phyloP scores from a whole-genome alignment of 2,113 vertebrate species.

The Aleadryas rufinucha region DNA sequence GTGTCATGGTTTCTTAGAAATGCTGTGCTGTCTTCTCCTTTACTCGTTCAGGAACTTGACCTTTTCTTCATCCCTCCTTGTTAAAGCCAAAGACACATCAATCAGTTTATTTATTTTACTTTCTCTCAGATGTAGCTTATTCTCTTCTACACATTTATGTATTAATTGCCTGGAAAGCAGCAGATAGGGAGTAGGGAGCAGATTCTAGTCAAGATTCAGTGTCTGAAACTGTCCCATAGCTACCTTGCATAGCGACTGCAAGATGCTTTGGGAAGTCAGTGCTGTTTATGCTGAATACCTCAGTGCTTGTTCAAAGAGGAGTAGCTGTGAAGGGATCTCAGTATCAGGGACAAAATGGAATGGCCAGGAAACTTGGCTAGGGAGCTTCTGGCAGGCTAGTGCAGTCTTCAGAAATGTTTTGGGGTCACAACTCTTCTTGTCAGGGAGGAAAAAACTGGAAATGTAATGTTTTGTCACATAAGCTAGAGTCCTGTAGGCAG shows the following conservation, averaged over 20 bases:
- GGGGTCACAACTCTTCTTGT: background rate
- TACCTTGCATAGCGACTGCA: background rate
- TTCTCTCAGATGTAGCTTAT: background rate
- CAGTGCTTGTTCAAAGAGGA: background rate
- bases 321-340: background rate
- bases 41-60: background rate
- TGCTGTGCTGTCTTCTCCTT: background rate
- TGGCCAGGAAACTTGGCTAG: background rate
- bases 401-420: background rate
- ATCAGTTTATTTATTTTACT: background rate
- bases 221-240: background rate
- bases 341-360: background rate
- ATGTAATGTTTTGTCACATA: background rate
- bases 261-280: background rate
- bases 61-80: background rate
- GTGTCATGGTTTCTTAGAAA: background rate
- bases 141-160: background rate
- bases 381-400: background rate
- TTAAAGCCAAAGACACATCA: background rate
- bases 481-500: background rate
- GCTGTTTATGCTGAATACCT: background rate
- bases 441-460: background rate
- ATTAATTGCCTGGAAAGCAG: background rate
- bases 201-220: background rate
- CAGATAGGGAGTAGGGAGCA: background rate